Evolutionary conservation across 2,113 vertebrate genomes (phyloP).

Genomic region (Apodemus sylvaticus): DNA sequence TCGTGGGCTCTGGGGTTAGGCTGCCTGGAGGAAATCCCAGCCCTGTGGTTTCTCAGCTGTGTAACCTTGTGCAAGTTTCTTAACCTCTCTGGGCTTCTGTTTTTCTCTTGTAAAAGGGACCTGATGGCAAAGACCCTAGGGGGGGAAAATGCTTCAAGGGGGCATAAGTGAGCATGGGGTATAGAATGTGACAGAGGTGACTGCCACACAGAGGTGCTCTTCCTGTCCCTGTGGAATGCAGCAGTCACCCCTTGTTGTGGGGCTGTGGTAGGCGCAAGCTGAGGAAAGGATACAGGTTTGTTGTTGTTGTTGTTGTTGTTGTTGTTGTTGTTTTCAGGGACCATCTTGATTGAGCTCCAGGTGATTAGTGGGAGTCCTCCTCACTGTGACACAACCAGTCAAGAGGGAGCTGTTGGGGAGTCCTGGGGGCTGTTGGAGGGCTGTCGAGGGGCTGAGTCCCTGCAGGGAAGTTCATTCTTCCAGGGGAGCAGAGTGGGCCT

Average conservation of each 20-base stretch:
- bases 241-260: neutral
- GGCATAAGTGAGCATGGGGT: neutral
- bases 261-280: neutral
- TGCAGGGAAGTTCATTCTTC: neutral
- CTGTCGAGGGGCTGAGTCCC: neutral
- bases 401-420: neutral
- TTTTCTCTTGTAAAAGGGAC: neutral
- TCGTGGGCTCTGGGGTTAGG: neutral
- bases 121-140: too few species aligned
- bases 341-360: neutral
- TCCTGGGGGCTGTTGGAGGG: too few species aligned
- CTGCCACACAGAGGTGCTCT: neutral
- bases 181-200: neutral
- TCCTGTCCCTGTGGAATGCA: neutral
- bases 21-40: neutral
- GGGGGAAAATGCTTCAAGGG: neutral
- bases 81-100: conserved; percentile 26
- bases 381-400: neutral
- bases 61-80: neutral
- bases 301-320: too few species aligned
- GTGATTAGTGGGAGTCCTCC: too few species aligned
- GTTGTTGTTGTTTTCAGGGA: neutral
- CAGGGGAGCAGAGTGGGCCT: too few species aligned
- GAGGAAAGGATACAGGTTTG: too few species aligned
- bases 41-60: neutral